Base-by-base conservation (phyloP, 2,888 invertebrate species). In the Cryptocephalus primarius region DNA sequence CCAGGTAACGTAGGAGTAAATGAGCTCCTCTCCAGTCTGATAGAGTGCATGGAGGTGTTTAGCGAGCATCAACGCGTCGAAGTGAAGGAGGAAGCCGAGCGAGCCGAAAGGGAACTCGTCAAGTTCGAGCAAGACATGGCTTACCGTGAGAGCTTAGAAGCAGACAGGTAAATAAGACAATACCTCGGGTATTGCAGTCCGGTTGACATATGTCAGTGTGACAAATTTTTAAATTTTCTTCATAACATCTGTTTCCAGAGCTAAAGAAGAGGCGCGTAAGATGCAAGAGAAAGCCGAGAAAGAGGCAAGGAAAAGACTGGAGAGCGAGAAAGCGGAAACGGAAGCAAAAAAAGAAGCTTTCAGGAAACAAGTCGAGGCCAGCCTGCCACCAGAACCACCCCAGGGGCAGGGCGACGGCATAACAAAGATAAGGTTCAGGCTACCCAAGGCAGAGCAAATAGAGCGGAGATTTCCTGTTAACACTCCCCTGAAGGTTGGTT, bases 111-210 rank as follows among this genome's bases (percentile, higher is more conserved):
- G 46, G 93, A 94, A 70, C 75, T 79, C 59, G 90, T 96, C 45
- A 92, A 93, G 71, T 78, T 82, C 60, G 94, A 95, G 69, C 95
- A 96, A 73, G 94, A 96, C 73, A 82, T 83, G 68, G 95, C 95
- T 1, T 96, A 92, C 71, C 83, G 90, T 67, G 83, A 80, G 64
- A 94, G 94, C 58, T 76, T 96, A 45, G 86, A 86, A 63, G 85
- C 83, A 1, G 91, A 91, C 69, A 81, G 84, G 83, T 82, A 63
- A 56, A 43, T 46, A 36, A 36, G 3, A 36, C n/a, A n/a, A n/a
- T n/a, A n/a, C n/a, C n/a, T n/a, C n/a, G n/a, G n/a, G n/a, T n/a
- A n/a, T n/a, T n/a, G n/a, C n/a, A n/a, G n/a, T n/a, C n/a, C n/a
- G n/a, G n/a, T n/a, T 2, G 12, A 36, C 2, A 36, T 36, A 4